phyloP scores from a whole-genome alignment of 1,140 invertebrate species.

The Leptonema lineaticorne region DNA sequence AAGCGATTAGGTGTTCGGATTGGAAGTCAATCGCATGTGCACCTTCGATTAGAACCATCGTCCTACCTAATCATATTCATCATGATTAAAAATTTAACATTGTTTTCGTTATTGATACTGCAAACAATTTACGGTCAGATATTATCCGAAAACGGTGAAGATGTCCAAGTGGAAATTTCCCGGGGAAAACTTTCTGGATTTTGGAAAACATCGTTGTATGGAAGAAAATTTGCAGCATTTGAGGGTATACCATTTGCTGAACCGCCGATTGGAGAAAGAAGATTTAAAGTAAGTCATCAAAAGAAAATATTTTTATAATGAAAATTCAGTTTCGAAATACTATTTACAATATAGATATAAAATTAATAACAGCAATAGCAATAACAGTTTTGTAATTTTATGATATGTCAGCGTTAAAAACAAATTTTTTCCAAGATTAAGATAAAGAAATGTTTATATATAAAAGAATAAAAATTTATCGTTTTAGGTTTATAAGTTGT shows the following conservation, averaged over 20 bases:
- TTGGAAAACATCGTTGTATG: constrained; percentile 31
- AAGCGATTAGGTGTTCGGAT: neutral
- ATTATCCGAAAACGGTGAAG: neutral
- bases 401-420: too few species aligned
- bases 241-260: constrained; percentile 39
- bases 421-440: too few species aligned
- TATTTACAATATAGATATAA: too few species aligned
- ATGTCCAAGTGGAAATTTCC: constrained; percentile 24
- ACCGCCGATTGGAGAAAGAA: constrained; percentile 34
- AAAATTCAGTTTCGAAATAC: too few species aligned
- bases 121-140: neutral
- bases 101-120: neutral
- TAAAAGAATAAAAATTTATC: too few species aligned
- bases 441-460: too few species aligned
- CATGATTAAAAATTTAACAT: too few species aligned
- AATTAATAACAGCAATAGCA: too few species aligned
- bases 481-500: too few species aligned
- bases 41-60: neutral
- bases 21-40: neutral
- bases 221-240: constrained; percentile 34
- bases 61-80: neutral
- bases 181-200: constrained; percentile 35
- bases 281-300: constrained; percentile 37
- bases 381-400: too few species aligned
- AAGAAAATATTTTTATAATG: too few species aligned